phyloP scores from a whole-genome alignment of 2,113 vertebrate genomes.

The Pseudopodoces humilis region DNA sequence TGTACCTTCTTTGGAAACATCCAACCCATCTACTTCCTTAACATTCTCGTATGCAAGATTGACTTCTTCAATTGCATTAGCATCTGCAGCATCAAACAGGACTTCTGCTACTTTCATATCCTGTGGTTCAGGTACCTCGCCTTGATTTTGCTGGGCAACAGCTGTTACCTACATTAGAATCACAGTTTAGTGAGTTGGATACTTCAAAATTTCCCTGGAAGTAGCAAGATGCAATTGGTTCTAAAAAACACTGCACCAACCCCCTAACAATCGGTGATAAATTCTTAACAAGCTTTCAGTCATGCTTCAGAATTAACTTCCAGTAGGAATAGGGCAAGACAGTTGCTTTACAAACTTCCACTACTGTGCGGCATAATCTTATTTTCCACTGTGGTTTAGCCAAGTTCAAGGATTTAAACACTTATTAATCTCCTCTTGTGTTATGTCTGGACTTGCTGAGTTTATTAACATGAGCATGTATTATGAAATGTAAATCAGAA shows the following conservation, averaged over 20 bases:
- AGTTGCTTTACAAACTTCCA: background rate
- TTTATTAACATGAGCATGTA: background rate
- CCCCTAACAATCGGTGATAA: background rate
- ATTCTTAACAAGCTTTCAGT: background rate
- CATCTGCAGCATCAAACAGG: conserved; percentile 95
- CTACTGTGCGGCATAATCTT: background rate
- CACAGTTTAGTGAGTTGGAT: background rate
- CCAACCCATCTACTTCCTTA: conserved; percentile 96
- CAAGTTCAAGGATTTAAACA: background rate
- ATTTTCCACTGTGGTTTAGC: background rate
- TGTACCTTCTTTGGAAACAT: conserved; percentile 97
- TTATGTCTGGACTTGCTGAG: background rate
- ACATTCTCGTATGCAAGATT: conserved; percentile 99
- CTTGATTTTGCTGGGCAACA: conserved; percentile 90
- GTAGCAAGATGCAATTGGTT: background rate
- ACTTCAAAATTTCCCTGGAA: background rate
- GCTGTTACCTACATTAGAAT: conserved; percentile 84
- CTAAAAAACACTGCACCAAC: background rate
- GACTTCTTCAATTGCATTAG: conserved; percentile 97
- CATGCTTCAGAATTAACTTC: background rate
- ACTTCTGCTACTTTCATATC: conserved; percentile 97
- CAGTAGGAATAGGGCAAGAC: background rate
- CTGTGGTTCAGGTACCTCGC: conserved; percentile 90
- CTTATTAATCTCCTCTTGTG: background rate
- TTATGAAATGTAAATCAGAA: background rate